Evolutionary conservation across 2,797 vertebrate genomes (phyloP).

Genomic region (Limnodromus scolopaceus): DNA sequence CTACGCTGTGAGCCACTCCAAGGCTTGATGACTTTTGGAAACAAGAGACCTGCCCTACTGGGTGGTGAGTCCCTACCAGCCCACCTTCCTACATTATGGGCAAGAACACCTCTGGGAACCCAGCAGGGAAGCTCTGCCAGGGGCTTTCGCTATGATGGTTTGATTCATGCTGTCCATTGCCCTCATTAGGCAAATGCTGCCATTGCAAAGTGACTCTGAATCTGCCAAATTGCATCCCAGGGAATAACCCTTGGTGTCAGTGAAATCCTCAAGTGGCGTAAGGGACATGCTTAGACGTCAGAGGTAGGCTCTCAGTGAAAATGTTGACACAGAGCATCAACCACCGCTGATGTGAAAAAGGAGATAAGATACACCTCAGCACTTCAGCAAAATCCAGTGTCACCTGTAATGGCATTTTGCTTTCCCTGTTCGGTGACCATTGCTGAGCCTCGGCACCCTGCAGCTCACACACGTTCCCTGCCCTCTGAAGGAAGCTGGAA

Average conservation of each 20-base stretch:
- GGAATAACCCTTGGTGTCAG: too few relatives aligned
- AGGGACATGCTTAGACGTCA: neutral
- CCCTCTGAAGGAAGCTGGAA: neutral
- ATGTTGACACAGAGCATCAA: neutral
- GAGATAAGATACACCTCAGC: neutral
- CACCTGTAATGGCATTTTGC: neutral
- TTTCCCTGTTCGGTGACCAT: neutral
- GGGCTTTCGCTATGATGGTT: neutral
- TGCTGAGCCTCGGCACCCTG: neutral
- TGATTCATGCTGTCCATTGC: neutral
- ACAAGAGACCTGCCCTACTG: neutral
- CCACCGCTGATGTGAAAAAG: neutral
- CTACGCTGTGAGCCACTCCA: accelerated
- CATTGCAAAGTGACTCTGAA: neutral
- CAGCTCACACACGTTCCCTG: accelerated
- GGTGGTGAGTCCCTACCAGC: neutral
- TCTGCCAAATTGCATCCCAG: neutral
- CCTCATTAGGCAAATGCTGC: neutral
- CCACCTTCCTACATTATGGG: neutral
- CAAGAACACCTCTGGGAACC: neutral
- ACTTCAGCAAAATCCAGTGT: neutral
- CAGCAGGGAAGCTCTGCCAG: neutral
- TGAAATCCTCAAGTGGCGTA: neutral
- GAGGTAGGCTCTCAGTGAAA: neutral
- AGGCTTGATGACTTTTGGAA: neutral